phyloP scores from a whole-genome alignment of 2,797 vertebrate species.

The Dicrostonyx torquatus region DNA sequence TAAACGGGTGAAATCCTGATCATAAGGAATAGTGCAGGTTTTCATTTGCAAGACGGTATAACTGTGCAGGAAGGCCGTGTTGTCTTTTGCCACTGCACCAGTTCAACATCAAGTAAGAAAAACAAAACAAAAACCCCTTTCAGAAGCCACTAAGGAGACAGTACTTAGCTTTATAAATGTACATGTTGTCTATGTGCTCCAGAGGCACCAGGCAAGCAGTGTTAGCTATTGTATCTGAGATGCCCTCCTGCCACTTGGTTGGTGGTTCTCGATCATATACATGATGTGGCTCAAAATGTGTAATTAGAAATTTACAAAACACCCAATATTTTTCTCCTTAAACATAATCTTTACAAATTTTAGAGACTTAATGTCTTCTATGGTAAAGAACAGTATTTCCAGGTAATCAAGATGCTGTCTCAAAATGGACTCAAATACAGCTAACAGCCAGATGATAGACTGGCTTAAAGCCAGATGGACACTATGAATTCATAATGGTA shows the following conservation, averaged over 20 bases:
- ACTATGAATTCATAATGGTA: slow-evolving; percentile 56
- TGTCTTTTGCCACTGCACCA: slow-evolving; percentile 76
- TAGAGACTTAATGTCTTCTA: slow-evolving; percentile 59
- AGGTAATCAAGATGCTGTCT: slow-evolving; percentile 66
- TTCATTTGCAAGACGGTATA: slow-evolving; percentile 82
- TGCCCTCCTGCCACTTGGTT: slow-evolving; percentile 78
- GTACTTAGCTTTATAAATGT: slow-evolving; percentile 81
- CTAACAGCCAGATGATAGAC: slow-evolving; percentile 62
- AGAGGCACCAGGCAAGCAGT: slow-evolving; percentile 77
- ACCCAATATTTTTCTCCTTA: slow-evolving; percentile 67
- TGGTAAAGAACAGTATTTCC: slow-evolving; percentile 70
- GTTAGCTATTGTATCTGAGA: slow-evolving; percentile 80
- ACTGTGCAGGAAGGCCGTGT: slow-evolving; percentile 78
- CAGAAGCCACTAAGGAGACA: slow-evolving; percentile 76
- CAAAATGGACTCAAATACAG: slow-evolving; percentile 54
- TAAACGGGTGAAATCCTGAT: slow-evolving; percentile 87
- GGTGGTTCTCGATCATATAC: slow-evolving; percentile 76
- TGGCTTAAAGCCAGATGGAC: slow-evolving; percentile 82
- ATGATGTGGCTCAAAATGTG: slow-evolving; percentile 75
- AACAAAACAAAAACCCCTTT: slow-evolving; percentile 69
- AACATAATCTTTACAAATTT: slow-evolving; percentile 69
- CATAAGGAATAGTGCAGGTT: slow-evolving; percentile 84
- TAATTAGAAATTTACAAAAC: slow-evolving; percentile 65
- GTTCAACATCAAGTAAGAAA: slow-evolving; percentile 79
- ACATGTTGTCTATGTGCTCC: slow-evolving; percentile 82